These are phyloP conservation scores for Gouania willdenowi DNA, from an alignment of 2,797 vertebrate species.

Conservation along the genomic window DNA sequence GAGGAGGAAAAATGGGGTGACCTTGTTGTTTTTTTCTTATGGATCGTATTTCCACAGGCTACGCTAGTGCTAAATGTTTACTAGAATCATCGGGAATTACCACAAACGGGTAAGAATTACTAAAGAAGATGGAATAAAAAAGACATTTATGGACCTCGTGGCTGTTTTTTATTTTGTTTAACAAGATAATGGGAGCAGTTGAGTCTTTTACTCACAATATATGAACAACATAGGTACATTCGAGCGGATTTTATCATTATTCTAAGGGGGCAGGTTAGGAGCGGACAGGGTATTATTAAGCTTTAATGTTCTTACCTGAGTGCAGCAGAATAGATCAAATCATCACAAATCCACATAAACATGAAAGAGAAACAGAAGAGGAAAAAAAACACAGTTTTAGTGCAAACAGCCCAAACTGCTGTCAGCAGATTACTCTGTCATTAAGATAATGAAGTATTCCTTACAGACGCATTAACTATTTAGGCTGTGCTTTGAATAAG, in stretches of 20 bases:
- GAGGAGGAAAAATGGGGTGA: constrained; percentile 54
- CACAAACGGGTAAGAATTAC: too few relatives aligned
- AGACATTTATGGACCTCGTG: too few relatives aligned
- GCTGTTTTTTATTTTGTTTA: too few relatives aligned
- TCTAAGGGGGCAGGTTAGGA: too few relatives aligned
- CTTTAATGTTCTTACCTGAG: constrained; percentile 57
- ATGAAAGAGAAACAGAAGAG: constrained; percentile 22
- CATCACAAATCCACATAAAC: constrained; percentile 3
- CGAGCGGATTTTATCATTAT: too few relatives aligned
- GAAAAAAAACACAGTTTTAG: constrained; percentile 4
- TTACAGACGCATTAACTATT: constrained; percentile 48
- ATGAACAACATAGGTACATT: too few relatives aligned
- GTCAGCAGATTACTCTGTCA: constrained; percentile 19
- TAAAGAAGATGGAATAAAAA: too few relatives aligned
- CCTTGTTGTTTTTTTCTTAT: constrained; percentile 48
- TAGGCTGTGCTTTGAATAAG: constrained; percentile 54
- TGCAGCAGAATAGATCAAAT: background rate
- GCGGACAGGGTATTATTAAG: too few relatives aligned
- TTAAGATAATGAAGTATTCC: constrained; percentile 49
- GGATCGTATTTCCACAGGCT: constrained; percentile 9
- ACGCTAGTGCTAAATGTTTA: too few relatives aligned
- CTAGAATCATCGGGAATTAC: too few relatives aligned
- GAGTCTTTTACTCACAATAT: too few relatives aligned
- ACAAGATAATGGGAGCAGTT: too few relatives aligned
- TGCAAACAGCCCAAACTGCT: constrained; percentile 1